phyloP scores from a whole-genome alignment of 1,140 invertebrate species.

The Octopus sinensis region DNA sequence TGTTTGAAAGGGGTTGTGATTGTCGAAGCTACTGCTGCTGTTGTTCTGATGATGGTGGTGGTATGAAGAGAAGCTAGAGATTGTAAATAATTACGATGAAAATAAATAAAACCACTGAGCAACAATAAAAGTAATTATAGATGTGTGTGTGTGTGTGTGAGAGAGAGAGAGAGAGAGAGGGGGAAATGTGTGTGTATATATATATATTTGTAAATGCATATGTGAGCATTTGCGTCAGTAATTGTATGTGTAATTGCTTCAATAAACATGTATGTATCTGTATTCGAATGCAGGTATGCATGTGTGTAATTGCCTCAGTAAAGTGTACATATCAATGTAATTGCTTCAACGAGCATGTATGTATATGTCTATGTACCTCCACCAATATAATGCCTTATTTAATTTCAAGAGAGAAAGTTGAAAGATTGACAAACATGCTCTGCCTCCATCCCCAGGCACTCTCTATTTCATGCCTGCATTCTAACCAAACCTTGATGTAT shows the following conservation, averaged over 20 bases:
- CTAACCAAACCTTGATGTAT: too few species aligned
- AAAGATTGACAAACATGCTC: too few species aligned
- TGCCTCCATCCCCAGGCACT: too few species aligned
- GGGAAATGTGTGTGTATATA: slow-evolving; percentile 6
- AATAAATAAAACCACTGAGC: background rate
- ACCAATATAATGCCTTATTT: background rate
- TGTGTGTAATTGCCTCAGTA: background rate
- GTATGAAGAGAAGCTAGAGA: too few species aligned
- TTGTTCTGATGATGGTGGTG: too few species aligned
- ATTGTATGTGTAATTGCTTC: background rate
- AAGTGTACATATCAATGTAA: background rate
- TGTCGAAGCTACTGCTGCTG: too few species aligned
- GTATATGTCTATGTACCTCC: background rate
- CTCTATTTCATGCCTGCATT: too few species aligned
- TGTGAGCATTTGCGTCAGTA: background rate
- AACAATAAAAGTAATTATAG: background rate
- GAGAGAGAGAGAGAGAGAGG: slow-evolving; percentile 15
- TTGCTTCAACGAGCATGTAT: background rate
- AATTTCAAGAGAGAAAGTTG: too few species aligned
- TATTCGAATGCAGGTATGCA: background rate
- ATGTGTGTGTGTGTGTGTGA: background rate
- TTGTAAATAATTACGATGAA: background rate
- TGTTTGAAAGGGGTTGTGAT: too few species aligned
- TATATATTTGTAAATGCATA: background rate
- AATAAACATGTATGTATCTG: background rate